These are phyloP conservation scores for Pampus argenteus DNA, from an alignment of 2,797 vertebrate genomes.

Conservation along the genomic window DNA sequence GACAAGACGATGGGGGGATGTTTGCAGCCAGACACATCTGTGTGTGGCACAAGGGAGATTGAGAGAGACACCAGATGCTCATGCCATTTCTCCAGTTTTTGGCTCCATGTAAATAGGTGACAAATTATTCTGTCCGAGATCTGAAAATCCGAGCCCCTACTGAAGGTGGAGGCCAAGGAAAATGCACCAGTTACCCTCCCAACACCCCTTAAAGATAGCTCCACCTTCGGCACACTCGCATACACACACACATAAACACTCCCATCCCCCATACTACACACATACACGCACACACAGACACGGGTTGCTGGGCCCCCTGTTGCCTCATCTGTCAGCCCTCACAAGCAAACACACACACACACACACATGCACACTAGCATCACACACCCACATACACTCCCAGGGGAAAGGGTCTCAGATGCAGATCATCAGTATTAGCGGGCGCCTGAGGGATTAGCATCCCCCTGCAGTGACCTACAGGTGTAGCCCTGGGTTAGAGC, in stretches of 20 bases:
- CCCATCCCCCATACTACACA: constrained; percentile 43
- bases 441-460: constrained; percentile 84
- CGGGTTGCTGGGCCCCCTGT: constrained; percentile 81
- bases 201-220: constrained; percentile 73
- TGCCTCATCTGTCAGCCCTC: constrained; percentile 81
- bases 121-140: constrained; percentile 82
- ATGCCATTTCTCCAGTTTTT: constrained; percentile 66
- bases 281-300: constrained; percentile 61
- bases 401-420: constrained; percentile 86
- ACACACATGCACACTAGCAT: constrained; percentile 32
- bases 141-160: constrained; percentile 49
- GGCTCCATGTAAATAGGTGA: constrained; percentile 79
- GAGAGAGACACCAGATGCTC: constrained; percentile 79
- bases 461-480: constrained; percentile 86
- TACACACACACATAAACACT: constrained; percentile 14
- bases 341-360: constrained; percentile 53
- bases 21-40: constrained; percentile 77
- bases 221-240: constrained; percentile 47
- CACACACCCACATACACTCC: constrained; percentile 54
- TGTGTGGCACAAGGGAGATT: constrained; percentile 61
- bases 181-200: constrained; percentile 68
- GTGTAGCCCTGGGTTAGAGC: constrained; percentile 88
- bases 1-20: constrained; percentile 46
- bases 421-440: constrained; percentile 87
- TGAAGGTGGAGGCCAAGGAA: constrained; percentile 64